Conservation (phyloP, 2,888 invertebrate genomes). For the Pinctada fucata region DNA sequence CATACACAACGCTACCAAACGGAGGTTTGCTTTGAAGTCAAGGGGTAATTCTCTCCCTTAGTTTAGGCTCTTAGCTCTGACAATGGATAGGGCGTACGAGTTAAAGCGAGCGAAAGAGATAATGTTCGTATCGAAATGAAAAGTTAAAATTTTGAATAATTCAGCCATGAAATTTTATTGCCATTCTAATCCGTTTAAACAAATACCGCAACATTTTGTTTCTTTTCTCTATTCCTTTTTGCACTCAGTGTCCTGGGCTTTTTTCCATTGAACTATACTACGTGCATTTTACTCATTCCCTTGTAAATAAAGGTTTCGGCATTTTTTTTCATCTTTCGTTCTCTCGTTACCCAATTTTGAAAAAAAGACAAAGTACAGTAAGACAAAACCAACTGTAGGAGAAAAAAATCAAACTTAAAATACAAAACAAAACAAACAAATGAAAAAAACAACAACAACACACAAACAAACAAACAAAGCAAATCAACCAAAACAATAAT, state of each 20-base stretch:
- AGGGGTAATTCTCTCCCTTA: background rate
- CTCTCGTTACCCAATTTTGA: too few relatives aligned
- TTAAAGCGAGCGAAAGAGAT: conserved; percentile 1
- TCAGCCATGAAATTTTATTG: conserved; percentile 1
- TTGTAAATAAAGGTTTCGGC: too few relatives aligned
- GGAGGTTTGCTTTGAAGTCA: background rate
- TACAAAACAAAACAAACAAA: too few relatives aligned
- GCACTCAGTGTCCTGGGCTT: background rate
- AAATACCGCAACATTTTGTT: background rate
- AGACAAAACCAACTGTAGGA: too few relatives aligned
- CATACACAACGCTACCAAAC: background rate
- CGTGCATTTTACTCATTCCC: background rate
- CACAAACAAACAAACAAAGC: too few relatives aligned
- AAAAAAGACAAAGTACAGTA: too few relatives aligned
- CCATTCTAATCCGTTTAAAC: conserved; percentile 1
- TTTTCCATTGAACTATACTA: background rate
- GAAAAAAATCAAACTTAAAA: too few relatives aligned
- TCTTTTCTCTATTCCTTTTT: background rate
- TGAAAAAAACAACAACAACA: too few relatives aligned
- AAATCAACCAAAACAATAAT: too few relatives aligned
- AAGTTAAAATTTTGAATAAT: conserved; percentile 4
- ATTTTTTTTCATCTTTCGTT: too few relatives aligned
- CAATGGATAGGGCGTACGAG: background rate
- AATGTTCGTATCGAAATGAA: background rate
- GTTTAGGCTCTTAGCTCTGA: background rate